Evolutionary conservation across 2,888 invertebrate species (phyloP).

Genomic region (Tenthredo notha): DNA sequence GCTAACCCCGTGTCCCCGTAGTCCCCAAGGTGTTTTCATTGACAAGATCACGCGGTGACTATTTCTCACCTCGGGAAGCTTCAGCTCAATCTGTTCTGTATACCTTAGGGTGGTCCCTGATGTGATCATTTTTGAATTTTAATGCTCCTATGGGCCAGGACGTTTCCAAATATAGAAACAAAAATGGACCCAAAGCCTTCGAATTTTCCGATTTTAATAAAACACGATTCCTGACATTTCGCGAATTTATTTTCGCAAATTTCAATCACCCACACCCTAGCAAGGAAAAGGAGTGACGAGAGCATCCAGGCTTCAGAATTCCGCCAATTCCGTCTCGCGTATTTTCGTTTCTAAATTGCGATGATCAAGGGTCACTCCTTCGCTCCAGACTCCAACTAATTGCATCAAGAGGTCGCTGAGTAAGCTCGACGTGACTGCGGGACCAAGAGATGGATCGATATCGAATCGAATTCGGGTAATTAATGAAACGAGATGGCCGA

Average conservation of each 20-base stretch:
- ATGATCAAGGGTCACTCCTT: constrained; percentile 44
- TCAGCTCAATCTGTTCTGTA: background rate
- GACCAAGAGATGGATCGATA: constrained; percentile 18
- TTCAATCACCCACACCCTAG: background rate
- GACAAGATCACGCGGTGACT: background rate
- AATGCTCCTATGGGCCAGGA: no score
- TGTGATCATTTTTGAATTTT: no score
- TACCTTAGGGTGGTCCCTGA: background rate
- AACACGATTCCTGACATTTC: no score
- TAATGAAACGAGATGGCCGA: constrained; percentile 52
- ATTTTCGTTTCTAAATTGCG: constrained; percentile 1
- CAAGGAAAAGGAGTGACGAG: background rate
- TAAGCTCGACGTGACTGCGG: background rate
- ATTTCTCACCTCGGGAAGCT: constrained; percentile 16
- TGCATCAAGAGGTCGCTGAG: constrained; percentile 30
- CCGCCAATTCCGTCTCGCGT: background rate
- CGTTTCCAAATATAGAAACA: no score
- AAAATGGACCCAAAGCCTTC: no score
- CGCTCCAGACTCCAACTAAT: constrained; percentile 18
- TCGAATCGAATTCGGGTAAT: constrained; percentile 49
- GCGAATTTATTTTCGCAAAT: background rate
- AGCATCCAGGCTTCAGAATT: background rate
- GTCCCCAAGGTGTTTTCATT: background rate
- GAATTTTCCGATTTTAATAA: no score
- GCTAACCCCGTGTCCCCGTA: background rate